Percentiles rank a stretch among this genome's conserved stretches.
Evolutionary conservation across 2,888 invertebrate species (phyloP).

Genomic region (Boloria euphrosyne): DNA sequence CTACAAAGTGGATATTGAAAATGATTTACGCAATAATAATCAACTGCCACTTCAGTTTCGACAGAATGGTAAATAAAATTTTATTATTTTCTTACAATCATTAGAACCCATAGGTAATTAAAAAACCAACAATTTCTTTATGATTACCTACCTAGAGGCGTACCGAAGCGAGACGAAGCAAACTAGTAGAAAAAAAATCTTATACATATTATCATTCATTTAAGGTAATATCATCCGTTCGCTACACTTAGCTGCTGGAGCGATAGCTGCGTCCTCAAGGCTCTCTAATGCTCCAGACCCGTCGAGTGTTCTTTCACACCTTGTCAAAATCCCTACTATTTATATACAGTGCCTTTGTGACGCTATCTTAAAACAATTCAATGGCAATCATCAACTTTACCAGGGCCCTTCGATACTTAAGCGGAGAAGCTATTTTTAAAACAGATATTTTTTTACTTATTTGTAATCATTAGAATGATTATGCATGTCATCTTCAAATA

Average conservation of each 20-base stretch:
- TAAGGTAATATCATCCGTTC: constrained; percentile 41
- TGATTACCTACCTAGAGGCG: too few relatives aligned
- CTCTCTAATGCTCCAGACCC: constrained; percentile 40
- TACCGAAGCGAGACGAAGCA: too few relatives aligned
- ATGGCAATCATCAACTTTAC: background rate
- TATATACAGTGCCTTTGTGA: constrained; percentile 51
- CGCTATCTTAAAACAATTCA: constrained; percentile 44
- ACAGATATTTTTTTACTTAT: background rate
- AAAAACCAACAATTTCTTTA: too few relatives aligned
- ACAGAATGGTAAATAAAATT: constrained; percentile 10
- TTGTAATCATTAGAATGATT: too few relatives aligned
- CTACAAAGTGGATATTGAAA: constrained; percentile 47
- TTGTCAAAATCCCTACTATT: constrained; percentile 42
- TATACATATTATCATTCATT: background rate
- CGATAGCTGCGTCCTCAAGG: constrained; percentile 47
- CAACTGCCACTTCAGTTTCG: constrained; percentile 26
- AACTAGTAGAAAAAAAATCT: too few relatives aligned
- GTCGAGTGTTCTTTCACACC: constrained; percentile 41
- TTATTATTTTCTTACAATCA: too few relatives aligned
- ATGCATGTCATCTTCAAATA: too few relatives aligned
- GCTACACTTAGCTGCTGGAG: constrained; percentile 56
- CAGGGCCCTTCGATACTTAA: constrained; percentile 7
- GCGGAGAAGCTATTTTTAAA: background rate
- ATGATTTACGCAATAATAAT: constrained; percentile 39
- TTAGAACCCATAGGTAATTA: too few relatives aligned